These are phyloP conservation scores for Cercocebus atys DNA, from an alignment of 2,113 vertebrate species.

Conservation along the genomic window DNA sequence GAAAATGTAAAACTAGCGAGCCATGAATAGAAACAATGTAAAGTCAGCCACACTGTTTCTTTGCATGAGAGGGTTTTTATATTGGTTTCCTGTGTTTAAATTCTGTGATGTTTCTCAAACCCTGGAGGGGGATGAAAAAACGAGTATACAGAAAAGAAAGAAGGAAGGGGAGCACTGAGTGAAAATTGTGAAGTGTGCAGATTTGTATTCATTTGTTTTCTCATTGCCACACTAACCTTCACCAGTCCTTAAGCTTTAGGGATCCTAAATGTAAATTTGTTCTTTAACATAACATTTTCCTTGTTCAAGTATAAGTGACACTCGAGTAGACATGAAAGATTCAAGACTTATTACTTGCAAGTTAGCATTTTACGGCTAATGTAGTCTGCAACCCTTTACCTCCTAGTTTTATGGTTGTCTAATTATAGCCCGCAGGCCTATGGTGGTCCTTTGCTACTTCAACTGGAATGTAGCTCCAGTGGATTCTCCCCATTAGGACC, in stretches of 20 bases:
- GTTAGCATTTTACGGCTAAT: conserved; percentile 86
- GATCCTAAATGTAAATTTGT: conserved; percentile 85
- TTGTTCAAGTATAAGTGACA: conserved; percentile 83
- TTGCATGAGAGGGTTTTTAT: conserved; percentile 84
- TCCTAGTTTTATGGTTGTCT: conserved; percentile 75
- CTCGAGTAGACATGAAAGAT: conserved; percentile 87
- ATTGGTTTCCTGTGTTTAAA: conserved; percentile 85
- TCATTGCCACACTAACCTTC: conserved; percentile 85
- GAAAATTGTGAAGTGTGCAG: conserved; percentile 71
- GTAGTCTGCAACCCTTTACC: conserved; percentile 75
- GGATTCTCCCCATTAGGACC: conserved; percentile 76
- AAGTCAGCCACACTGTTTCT: conserved; percentile 86
- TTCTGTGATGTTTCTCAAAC: conserved; percentile 75
- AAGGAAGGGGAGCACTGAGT: background rate
- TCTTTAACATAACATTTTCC: conserved; percentile 86
- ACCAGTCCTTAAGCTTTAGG: conserved; percentile 83
- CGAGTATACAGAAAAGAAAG: background rate
- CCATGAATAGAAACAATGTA: conserved; percentile 92
- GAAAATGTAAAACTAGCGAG: conserved; percentile 92
- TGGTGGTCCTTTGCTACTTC: conserved; percentile 74
- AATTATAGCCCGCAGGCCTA: conserved; percentile 74
- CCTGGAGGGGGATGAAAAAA: conserved; percentile 60
- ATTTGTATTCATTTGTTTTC: conserved; percentile 84
- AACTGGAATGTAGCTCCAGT: conserved; percentile 76
- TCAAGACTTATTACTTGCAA: conserved; percentile 87